These are phyloP conservation scores for Sapajus apella DNA, from an alignment of 2,113 vertebrate genomes.

Conservation along the genomic window DNA sequence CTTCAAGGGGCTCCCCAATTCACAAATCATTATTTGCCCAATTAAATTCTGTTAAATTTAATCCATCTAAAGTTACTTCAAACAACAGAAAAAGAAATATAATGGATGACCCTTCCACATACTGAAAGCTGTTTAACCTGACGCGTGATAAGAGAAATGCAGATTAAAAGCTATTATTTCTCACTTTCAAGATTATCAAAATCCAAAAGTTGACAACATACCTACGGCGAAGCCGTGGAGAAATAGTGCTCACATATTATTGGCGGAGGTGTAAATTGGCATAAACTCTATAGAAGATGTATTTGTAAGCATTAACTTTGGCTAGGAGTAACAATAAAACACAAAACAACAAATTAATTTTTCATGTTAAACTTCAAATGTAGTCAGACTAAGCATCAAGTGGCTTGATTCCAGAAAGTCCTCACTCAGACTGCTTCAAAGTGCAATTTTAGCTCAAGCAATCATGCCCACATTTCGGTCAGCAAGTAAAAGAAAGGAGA, in stretches of 20 bases:
- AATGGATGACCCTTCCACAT: neutral
- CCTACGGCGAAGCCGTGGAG: neutral
- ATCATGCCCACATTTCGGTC: neutral
- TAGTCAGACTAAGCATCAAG: neutral
- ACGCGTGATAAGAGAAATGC: neutral
- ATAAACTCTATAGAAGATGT: neutral
- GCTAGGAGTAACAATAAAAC: neutral
- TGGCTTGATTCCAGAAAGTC: neutral
- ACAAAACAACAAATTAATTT: neutral
- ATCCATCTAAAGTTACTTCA: too few relatives aligned
- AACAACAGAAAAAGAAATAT: neutral
- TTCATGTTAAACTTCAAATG: neutral
- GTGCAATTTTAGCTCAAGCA: neutral
- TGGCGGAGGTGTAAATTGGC: neutral
- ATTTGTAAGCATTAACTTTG: neutral
- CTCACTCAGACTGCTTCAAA: neutral
- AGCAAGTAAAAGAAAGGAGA: neutral
- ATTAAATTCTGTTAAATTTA: too few relatives aligned
- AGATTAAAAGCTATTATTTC: neutral
- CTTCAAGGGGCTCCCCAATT: too few relatives aligned
- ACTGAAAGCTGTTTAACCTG: neutral
- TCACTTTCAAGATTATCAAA: neutral
- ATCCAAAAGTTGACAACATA: neutral
- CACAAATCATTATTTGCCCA: too few relatives aligned
- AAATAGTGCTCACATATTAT: neutral